These are phyloP conservation scores for Microdon myrmicae DNA, from an alignment of 2,888 invertebrate species.

Conservation along the genomic window DNA sequence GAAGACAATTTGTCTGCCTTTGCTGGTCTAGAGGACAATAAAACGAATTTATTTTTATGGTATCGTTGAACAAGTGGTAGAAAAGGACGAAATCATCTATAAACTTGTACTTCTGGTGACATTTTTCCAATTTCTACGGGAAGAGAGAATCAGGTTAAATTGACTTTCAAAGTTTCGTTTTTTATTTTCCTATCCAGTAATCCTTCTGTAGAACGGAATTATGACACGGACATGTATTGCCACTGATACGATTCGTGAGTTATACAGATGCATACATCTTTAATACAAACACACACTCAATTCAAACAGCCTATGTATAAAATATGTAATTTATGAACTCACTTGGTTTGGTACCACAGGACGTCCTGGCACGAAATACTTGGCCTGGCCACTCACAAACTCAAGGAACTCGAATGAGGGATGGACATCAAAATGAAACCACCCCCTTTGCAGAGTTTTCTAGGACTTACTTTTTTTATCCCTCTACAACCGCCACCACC, in stretches of 20 bases:
- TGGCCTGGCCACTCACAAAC: slow-evolving; percentile 54
- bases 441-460: slow-evolving; percentile 26
- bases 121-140: slow-evolving; percentile 1
- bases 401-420: slow-evolving; percentile 51
- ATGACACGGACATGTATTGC: slow-evolving; percentile 41
- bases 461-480: slow-evolving; percentile 5
- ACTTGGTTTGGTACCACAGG: slow-evolving; percentile 52
- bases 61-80: slow-evolving; percentile 28
- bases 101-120: slow-evolving; percentile 20
- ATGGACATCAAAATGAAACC: slow-evolving; percentile 54
- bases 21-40: too few species aligned
- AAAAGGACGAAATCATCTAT: slow-evolving; percentile 23
- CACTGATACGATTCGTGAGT: slow-evolving; percentile 20
- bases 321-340: slow-evolving; percentile 58
- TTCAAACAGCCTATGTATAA: slow-evolving; percentile 33
- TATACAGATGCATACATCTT: slow-evolving; percentile 7
- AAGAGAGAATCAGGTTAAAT: slow-evolving; percentile 46
- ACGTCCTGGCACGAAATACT: slow-evolving; percentile 41
- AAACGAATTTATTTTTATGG: slow-evolving; percentile 16
- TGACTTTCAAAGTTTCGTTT: slow-evolving; percentile 51
- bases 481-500: slow-evolving; percentile 7
- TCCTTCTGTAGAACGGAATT: slow-evolving; percentile 41
- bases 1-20: too few species aligned
- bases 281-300: not conserved
- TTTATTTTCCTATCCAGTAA: slow-evolving; percentile 32